phyloP scores from a whole-genome alignment of 2,888 invertebrate genomes.

The Tiliacea citrago region DNA sequence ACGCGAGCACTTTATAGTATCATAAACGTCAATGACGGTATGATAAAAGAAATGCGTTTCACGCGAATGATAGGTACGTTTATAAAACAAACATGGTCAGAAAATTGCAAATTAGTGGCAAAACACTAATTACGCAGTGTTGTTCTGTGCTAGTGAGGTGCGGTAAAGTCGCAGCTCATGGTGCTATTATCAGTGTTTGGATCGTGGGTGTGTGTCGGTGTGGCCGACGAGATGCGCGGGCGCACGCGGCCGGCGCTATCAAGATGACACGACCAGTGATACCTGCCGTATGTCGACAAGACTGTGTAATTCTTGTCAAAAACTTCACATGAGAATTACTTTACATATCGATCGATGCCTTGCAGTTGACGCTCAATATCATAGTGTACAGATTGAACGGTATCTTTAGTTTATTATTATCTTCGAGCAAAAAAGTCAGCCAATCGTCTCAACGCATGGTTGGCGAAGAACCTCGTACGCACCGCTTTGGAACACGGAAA shows the following conservation, averaged over 20 bases:
- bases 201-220: conserved; percentile 19
- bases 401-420: conserved; percentile 39
- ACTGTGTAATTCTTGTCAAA: conserved; percentile 4
- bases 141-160: conserved; percentile 2
- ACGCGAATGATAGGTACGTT: conserved; percentile 30
- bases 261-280: conserved; percentile 33
- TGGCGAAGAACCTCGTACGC: conserved; percentile 19
- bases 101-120: conserved; percentile 47
- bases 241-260: conserved; percentile 33
- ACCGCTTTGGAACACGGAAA: conserved; percentile 31
- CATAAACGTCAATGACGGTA: conserved; percentile 40
- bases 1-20: conserved; percentile 31
- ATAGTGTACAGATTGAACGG: conserved; percentile 24
- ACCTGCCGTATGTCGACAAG: conserved; percentile 18
- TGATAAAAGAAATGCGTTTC: conserved; percentile 41
- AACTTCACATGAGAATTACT: conserved; percentile 18
- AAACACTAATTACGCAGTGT: not conserved
- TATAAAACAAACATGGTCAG: conserved; percentile 47
- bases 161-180: conserved; percentile 5
- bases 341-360: conserved; percentile 5
- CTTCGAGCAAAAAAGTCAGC: conserved; percentile 25
- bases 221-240: not conserved
- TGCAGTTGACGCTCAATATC: conserved; percentile 11
- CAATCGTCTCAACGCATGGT: conserved; percentile 11
- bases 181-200: conserved; percentile 16